Evolutionary conservation across 2,797 vertebrate species (phyloP), one percentile per base, ranked within the genome.

Genomic region (Octomys mimax): DNA sequence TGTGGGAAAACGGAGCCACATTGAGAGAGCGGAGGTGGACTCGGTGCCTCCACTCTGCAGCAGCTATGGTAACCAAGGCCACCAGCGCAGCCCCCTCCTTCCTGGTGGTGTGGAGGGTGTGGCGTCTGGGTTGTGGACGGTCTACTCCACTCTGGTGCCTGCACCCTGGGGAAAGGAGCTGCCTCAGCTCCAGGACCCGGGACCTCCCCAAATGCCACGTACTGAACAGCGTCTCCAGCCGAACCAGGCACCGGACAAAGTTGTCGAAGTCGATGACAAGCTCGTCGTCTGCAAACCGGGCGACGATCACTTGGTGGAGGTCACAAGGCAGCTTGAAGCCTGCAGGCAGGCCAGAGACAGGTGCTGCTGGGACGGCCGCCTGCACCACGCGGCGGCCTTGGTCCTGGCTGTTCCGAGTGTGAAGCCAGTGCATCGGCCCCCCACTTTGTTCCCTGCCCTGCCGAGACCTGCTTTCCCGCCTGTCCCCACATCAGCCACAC

Each of bases 201-300:
- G 73, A 6, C 12, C 13, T 5, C 42, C 77, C 70, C 31, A 14
- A 54, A 21, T 0, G 0, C 6, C 92, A 99, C 99, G 98, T 97
- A 99, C 99, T 99, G 97, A 99, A 99, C 97, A 99, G 98, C 4
- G 98, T 98, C 98, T 99, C 99, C 85, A 99, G 98, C 1, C 99
- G 99, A 54, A 99, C 96, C 97, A 99, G 86, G 87, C 99, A 99
- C 62, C 98, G 94, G n/a, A 99, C 99, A 1, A 99, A 99, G 96
- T 99, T 99, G 92, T 99, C 99, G 0, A 99, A 99, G 97, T 99
- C 99, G 7, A 99, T 95, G 96, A 98, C 98, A 84, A 99, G 98
- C 26, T 99, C 92, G 0, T 98, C 95, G 0, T 99, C 99, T 9
- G 99, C 99, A 96, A 99, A 99, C 87, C 99, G 99, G 46, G 99